phyloP scores from a whole-genome alignment of 2,888 invertebrate species.

The Chironomus riparius region DNA sequence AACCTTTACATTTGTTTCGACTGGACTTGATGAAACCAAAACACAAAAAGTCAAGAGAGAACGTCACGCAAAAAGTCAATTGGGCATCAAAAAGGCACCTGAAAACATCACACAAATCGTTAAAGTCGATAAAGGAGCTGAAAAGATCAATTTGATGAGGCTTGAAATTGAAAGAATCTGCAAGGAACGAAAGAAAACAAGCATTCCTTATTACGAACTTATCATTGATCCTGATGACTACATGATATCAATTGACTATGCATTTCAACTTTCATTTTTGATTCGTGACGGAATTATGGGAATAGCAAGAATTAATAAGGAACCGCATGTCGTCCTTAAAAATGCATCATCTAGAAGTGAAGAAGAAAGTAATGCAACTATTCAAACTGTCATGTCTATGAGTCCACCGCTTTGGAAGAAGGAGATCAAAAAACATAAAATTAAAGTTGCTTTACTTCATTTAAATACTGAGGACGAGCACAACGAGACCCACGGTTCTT shows the following conservation, averaged over 20 bases:
- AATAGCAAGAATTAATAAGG: not conserved
- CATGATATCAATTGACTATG: constrained; percentile 50
- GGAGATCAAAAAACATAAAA: not conserved
- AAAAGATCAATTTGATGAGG: constrained; percentile 46
- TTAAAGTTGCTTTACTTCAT: not conserved
- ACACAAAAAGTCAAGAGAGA: constrained; percentile 35
- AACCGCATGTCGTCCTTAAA: not conserved
- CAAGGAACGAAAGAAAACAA: constrained; percentile 38
- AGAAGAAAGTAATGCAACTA: not conserved
- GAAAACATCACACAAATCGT: constrained; percentile 43
- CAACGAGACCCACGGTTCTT: not conserved
- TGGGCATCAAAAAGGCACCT: constrained; percentile 42
- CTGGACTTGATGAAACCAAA: constrained; percentile 33
- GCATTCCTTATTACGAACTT: constrained; percentile 48
- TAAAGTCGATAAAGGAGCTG: constrained; percentile 47
- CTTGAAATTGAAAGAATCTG: constrained; percentile 31
- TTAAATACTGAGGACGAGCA: not conserved
- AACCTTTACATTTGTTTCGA: constrained; percentile 33
- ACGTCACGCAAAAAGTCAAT: constrained; percentile 32
- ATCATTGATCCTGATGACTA: constrained; percentile 49
- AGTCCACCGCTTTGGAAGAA: not conserved
- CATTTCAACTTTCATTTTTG: constrained; percentile 51
- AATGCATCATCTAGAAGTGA: not conserved
- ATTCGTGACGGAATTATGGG: constrained; percentile 44
- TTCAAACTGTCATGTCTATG: not conserved